Evolutionary conservation across 2,797 vertebrate genomes (phyloP).

Genomic region (Chelidonichthys spinosus): DNA sequence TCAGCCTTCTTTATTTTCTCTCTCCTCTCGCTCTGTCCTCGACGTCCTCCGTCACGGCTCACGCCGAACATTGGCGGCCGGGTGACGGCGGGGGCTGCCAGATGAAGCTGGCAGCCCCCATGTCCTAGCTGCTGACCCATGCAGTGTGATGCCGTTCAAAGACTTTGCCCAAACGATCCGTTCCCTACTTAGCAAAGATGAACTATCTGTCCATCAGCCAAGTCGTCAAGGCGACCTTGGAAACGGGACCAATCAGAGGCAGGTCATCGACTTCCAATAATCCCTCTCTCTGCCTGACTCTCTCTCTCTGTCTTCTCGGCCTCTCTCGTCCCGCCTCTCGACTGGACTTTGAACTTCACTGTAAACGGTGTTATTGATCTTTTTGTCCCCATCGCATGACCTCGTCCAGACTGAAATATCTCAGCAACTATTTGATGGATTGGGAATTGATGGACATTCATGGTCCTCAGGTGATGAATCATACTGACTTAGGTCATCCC

Average conservation of each 20-base stretch:
- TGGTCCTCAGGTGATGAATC: neutral
- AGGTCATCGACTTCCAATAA: slow-evolving; percentile 68
- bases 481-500: neutral
- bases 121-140: slow-evolving; percentile 2
- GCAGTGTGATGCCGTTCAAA: slow-evolving; percentile 78
- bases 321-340: neutral
- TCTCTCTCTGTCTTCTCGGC: slow-evolving; percentile 28
- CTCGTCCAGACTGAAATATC: neutral
- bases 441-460: neutral
- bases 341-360: slow-evolving; percentile 32
- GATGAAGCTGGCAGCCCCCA: slow-evolving; percentile 16
- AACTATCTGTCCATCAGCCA: slow-evolving; percentile 43
- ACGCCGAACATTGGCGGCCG: neutral
- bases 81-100: slow-evolving; percentile 9
- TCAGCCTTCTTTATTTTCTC: slow-evolving; percentile 21
- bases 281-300: slow-evolving; percentile 27
- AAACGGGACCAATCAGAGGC: slow-evolving; percentile 41
- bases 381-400: neutral
- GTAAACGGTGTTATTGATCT: neutral
- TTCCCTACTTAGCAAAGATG: slow-evolving; percentile 45
- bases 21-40: slow-evolving; percentile 6
- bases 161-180: slow-evolving; percentile 8
- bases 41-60: slow-evolving; percentile 26
- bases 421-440: neutral
- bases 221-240: slow-evolving; percentile 64